Evolutionary conservation across 1,140 invertebrate species (phyloP).

Genomic region (Papilio xuthus): DNA sequence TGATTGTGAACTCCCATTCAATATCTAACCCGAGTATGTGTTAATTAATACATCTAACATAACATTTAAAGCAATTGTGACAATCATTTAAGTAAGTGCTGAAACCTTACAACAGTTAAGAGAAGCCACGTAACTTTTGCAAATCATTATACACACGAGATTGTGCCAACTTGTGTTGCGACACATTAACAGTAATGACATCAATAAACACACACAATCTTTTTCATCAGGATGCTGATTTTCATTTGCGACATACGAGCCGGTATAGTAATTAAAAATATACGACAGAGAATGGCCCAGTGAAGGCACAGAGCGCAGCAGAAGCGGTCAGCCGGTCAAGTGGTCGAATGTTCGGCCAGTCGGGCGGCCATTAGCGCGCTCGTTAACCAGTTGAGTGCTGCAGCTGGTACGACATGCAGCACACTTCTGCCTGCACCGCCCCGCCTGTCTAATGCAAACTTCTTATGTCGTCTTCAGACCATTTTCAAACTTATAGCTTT

Average conservation of each 20-base stretch:
- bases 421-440: too few relatives aligned
- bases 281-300: background rate
- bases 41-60: too few relatives aligned
- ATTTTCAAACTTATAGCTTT: too few relatives aligned
- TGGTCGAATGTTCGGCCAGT: background rate
- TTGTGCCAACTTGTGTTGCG: too few relatives aligned
- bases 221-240: too few relatives aligned
- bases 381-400: too few relatives aligned
- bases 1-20: too few relatives aligned
- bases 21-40: too few relatives aligned
- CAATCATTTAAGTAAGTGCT: background rate
- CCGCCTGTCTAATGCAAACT: too few relatives aligned
- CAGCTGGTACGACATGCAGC: too few relatives aligned
- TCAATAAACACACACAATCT: background rate
- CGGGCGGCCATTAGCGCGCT: background rate
- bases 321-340: background rate
- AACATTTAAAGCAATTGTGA: background rate
- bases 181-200: background rate
- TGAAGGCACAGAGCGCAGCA: background rate
- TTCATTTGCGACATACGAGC: background rate
- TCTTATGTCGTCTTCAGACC: too few relatives aligned
- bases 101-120: background rate
- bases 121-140: background rate
- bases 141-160: background rate
- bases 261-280: background rate